Conservation (phyloP, 2,888 invertebrate species). For the Penaeus monodon region DNA sequence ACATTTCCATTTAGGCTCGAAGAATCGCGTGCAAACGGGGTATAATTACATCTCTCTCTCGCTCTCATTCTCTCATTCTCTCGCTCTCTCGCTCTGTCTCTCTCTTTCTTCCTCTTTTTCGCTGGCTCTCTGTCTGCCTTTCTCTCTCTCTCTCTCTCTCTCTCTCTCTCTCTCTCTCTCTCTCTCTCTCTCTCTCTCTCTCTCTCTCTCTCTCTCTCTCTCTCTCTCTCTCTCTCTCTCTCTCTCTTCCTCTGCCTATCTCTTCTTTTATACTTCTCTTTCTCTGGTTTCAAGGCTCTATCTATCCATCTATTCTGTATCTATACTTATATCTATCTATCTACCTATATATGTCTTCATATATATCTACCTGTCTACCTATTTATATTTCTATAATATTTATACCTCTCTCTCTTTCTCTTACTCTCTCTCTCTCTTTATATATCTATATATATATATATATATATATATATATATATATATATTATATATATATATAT, state of each 20-base stretch:
- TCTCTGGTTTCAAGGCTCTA: neutral
- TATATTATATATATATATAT: too few species aligned
- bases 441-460: too few species aligned
- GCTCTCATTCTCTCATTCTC: neutral
- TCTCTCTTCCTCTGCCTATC: neutral
- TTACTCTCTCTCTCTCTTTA: too few species aligned
- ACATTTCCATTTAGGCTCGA: neutral
- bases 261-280: neutral
- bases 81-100: neutral
- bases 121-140: neutral
- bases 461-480: too few species aligned
- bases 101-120: neutral
- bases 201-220: too few species aligned
- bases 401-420: too few species aligned
- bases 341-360: too few species aligned
- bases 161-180: neutral
- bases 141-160: neutral
- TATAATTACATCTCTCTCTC: neutral
- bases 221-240: neutral
- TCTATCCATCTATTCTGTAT: neutral
- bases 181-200: neutral
- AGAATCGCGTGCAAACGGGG: neutral
- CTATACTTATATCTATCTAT: too few species aligned
- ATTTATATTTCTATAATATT: too few species aligned
- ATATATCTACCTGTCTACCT: too few species aligned